Percentiles rank a stretch among this genome's conserved stretches.
Conservation (phyloP, 2,113 vertebrate species). For the Origma solitaria region DNA sequence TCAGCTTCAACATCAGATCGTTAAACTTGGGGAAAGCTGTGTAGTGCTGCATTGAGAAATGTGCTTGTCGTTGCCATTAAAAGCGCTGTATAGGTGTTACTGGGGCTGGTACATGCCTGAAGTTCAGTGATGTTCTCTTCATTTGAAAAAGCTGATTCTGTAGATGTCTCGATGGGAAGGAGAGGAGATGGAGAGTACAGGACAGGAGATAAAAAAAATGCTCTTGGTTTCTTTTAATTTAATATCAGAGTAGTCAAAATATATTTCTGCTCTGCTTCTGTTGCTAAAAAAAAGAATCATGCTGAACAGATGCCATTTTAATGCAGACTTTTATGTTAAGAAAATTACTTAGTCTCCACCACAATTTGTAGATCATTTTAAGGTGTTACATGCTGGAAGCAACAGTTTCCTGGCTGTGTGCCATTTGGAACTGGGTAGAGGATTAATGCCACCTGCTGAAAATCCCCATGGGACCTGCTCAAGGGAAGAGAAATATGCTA, state of each 20-base stretch:
- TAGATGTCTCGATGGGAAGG: neutral
- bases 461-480: neutral
- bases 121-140: neutral
- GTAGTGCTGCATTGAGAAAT: neutral
- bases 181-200: neutral
- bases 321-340: conserved; percentile 7
- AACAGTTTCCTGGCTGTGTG: neutral
- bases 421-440: conserved; percentile 3
- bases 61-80: neutral
- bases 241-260: neutral
- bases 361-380: conserved; percentile 49
- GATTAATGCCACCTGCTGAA: conserved; percentile 61
- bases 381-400: neutral
- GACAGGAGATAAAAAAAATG: neutral
- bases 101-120: neutral
- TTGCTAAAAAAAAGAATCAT: neutral
- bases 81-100: neutral
- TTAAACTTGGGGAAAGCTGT: neutral
- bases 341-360: neutral
- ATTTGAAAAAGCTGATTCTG: conserved; percentile 1
- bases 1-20: neutral
- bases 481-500: neutral
- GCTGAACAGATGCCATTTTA: conserved; percentile 29
- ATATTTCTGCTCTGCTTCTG: conserved; percentile 19
- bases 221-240: neutral